Conservation (phyloP, 2,888 invertebrate species). For the Ischnura elegans region DNA sequence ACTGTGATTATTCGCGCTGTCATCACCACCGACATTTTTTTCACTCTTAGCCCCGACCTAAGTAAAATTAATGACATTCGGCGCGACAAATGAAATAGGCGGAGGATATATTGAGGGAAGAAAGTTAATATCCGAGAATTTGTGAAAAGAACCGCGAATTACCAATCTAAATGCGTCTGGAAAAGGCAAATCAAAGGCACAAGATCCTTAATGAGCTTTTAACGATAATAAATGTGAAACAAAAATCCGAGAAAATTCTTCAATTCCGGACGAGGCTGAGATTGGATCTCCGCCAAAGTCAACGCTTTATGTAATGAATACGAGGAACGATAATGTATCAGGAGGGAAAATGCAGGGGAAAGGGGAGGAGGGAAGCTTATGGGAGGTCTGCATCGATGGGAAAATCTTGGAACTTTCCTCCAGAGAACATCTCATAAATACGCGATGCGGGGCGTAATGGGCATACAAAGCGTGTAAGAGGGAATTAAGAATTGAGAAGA, state of each 20-base stretch:
- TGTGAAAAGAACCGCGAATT: background rate
- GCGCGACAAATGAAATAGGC: background rate
- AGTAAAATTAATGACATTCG: background rate
- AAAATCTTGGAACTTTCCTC: slow-evolving; percentile 12
- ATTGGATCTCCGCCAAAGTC: slow-evolving; percentile 22
- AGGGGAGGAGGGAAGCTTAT: too few relatives aligned
- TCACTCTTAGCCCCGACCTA: background rate
- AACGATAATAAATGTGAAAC: background rate
- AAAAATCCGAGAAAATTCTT: background rate
- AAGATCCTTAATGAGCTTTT: slow-evolving; percentile 9
- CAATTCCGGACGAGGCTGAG: background rate
- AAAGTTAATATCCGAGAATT: background rate
- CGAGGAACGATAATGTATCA: slow-evolving; percentile 12
- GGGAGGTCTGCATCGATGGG: background rate
- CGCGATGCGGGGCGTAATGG: background rate
- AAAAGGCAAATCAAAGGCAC: slow-evolving; percentile 2
- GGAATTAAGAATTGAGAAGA: slow-evolving; percentile 27
- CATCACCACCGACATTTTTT: background rate
- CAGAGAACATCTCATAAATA: slow-evolving; percentile 29
- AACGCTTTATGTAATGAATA: slow-evolving; percentile 20
- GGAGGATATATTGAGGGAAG: background rate
- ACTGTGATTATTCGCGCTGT: background rate
- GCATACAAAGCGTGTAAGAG: background rate
- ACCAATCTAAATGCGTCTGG: background rate
- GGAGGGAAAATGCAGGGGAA: background rate